Percentiles rank a stretch among this genome's conserved stretches.
phyloP scores from a whole-genome alignment of 2,888 invertebrate genomes.

The Rhabditoides inermis region DNA sequence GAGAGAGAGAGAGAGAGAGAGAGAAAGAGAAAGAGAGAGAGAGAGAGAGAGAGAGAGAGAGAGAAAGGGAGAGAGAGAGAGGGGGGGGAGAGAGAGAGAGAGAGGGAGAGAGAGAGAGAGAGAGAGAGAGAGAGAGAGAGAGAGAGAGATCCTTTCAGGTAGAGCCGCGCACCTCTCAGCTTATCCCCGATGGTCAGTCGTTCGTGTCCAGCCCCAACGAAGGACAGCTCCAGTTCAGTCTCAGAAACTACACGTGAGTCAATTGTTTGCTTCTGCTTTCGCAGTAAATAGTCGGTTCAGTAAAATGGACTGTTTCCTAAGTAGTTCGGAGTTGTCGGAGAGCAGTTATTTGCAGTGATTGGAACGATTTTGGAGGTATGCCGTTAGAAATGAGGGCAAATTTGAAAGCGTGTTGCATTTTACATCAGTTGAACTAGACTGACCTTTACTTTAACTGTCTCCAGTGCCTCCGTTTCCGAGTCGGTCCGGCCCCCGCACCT shows the following conservation, averaged over 20 bases:
- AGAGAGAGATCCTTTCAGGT: background rate
- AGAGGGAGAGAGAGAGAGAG: no score
- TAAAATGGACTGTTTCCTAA: no score
- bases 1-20: no score
- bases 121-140: no score
- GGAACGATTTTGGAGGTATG: no score
- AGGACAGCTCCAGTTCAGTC: constrained; percentile 40
- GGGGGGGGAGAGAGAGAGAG: background rate
- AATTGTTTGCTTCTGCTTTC: background rate
- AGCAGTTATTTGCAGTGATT: no score
- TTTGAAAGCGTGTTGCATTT: background rate
- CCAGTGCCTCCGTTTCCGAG: constrained; percentile 47
- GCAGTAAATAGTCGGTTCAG: no score
- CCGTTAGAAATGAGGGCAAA: background rate
- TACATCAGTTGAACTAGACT: background rate
- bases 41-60: no score
- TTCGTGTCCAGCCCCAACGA: constrained; percentile 22
- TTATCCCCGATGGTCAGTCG: constrained; percentile 23
- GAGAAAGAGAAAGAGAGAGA: no score
- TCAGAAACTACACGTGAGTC: constrained; percentile 44
- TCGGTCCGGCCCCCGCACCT: constrained; percentile 43
- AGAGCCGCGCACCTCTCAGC: background rate
- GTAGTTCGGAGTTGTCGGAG: no score
- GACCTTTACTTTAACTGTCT: constrained; percentile 9
- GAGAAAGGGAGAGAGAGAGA: no score